These are phyloP conservation scores for Spatula versicolor DNA, from an alignment of 2,797 vertebrate genomes.

Conservation along the genomic window DNA sequence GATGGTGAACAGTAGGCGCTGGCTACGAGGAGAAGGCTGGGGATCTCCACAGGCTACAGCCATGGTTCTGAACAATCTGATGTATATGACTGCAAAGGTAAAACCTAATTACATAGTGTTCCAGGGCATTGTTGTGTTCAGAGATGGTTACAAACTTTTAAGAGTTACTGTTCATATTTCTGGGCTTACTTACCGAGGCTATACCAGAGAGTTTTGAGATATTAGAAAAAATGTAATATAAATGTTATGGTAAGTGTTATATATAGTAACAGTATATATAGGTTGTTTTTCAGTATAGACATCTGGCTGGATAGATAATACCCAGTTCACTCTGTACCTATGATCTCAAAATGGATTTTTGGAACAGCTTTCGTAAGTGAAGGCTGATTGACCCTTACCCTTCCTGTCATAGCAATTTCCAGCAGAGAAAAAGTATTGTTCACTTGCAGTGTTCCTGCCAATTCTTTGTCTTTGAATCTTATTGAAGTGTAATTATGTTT, in stretches of 20 bases:
- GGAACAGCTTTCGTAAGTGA: not conserved
- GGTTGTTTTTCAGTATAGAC: not conserved
- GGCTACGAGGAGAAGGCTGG: conserved; percentile 97
- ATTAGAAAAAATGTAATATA: not conserved
- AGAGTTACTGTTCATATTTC: not conserved
- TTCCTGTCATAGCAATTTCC: not conserved
- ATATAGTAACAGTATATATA: not conserved
- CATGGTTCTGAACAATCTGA: conserved; percentile 98
- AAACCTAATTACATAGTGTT: not conserved
- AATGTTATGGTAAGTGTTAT: not conserved
- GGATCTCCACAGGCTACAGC: conserved; percentile 95
- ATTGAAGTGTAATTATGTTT: not conserved
- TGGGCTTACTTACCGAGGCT: not conserved
- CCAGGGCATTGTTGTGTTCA: not conserved
- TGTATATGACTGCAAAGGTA: conserved; percentile 99
- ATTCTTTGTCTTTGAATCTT: not conserved
- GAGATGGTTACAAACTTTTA: not conserved
- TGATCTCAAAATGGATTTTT: not conserved
- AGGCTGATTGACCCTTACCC: not conserved
- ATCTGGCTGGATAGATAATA: not conserved
- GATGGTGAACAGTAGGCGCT: conserved; percentile 96
- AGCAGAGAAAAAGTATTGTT: not conserved
- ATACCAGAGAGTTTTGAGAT: not conserved
- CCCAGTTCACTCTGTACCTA: fast-evolving
- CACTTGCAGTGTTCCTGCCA: not conserved